These are phyloP conservation scores for Meiosimyza platycephala DNA, from an alignment of 2,888 invertebrate species.

Conservation along the genomic window DNA sequence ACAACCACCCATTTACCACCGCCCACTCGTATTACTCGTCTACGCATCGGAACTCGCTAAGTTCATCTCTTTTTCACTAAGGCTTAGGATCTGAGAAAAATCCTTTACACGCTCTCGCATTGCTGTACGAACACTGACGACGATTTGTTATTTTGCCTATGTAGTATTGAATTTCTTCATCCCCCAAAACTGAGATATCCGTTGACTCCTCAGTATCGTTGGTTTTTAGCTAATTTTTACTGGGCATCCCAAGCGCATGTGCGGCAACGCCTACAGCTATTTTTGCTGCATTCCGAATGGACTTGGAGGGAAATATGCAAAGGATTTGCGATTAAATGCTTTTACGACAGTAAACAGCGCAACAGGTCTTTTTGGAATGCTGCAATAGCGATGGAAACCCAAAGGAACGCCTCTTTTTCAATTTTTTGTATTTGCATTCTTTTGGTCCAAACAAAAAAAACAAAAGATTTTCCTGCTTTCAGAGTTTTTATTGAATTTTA, in stretches of 20 bases:
- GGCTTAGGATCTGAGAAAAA: conserved; percentile 27
- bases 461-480: neutral
- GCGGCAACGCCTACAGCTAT: conserved; percentile 62
- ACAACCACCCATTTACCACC: conserved; percentile 19
- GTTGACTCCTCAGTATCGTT: too few relatives aligned
- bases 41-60: conserved; percentile 44
- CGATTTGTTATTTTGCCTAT: conserved; percentile 22
- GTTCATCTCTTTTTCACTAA: conserved; percentile 15
- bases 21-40: conserved; percentile 24
- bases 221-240: neutral
- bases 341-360: conserved; percentile 33
- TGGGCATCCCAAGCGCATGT: conserved; percentile 56
- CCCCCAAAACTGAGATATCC: conserved; percentile 40
- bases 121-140: conserved; percentile 4
- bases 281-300: conserved; percentile 43
- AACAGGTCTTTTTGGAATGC: conserved; percentile 41
- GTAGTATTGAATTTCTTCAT: conserved; percentile 51
- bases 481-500: conserved; percentile 25
- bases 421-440: conserved; percentile 4
- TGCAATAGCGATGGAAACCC: neutral
- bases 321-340: conserved; percentile 34
- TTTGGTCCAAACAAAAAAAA: conserved; percentile 5
- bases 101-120: conserved; percentile 41
- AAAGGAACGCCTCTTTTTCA: conserved; percentile 37
- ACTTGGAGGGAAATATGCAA: conserved; percentile 39